phyloP scores from a whole-genome alignment of 2,888 invertebrate genomes.

The Drosophila ezoana region DNA sequence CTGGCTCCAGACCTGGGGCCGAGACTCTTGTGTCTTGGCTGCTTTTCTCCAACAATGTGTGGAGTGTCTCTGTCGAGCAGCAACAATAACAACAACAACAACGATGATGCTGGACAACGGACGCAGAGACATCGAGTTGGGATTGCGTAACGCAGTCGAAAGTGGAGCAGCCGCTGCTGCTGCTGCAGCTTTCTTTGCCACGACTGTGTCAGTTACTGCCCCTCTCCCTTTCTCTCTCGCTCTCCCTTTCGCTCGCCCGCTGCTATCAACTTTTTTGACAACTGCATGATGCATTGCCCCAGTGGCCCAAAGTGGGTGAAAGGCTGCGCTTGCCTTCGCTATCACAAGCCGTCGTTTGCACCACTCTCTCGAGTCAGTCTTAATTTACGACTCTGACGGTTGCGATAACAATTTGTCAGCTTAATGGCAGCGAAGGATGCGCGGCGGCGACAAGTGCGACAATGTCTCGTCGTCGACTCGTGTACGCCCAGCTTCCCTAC shows the following conservation, averaged over 20 bases:
- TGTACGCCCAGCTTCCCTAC: constrained; percentile 2
- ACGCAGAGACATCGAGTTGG: constrained; percentile 41
- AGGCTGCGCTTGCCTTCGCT: constrained; percentile 51
- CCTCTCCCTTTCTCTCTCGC: neutral
- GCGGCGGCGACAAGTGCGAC: constrained; percentile 44
- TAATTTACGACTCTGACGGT: constrained; percentile 71
- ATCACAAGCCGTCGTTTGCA: constrained; percentile 13
- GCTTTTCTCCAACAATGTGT: constrained; percentile 33
- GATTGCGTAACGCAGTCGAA: constrained; percentile 76
- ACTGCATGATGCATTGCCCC: constrained; percentile 77
- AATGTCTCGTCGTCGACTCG: constrained; percentile 16
- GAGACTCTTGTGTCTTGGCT: constrained; percentile 26
- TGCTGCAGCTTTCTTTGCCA: constrained; percentile 13
- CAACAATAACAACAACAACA: constrained; percentile 23
- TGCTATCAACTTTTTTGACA: constrained; percentile 61
- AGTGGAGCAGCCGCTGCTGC: constrained; percentile 64
- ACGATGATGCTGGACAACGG: neutral
- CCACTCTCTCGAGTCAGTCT: constrained; percentile 44
- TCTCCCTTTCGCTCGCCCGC: neutral
- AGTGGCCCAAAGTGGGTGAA: constrained; percentile 75
- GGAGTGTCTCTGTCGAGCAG: constrained; percentile 27
- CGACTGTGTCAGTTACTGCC: constrained; percentile 21
- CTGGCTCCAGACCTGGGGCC: constrained; percentile 12
- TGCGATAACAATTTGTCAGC: constrained; percentile 80
- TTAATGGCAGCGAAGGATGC: constrained; percentile 75